Base-by-base conservation (phyloP, 2,888 invertebrate genomes). In the Syrista parreyssii region DNA sequence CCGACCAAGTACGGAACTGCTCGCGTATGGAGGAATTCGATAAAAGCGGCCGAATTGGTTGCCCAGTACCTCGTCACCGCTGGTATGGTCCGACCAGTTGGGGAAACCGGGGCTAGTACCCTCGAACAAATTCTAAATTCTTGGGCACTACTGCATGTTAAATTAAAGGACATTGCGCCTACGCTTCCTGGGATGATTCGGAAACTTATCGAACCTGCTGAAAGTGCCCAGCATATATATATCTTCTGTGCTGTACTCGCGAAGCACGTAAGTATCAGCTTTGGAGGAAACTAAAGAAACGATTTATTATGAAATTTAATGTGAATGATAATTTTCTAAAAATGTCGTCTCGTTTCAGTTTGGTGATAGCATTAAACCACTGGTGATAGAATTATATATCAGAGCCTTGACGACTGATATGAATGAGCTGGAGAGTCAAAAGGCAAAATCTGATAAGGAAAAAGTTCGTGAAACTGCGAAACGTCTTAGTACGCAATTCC, bases 321-420 rank as follows among this genome's bases (percentile, higher is more conserved):
- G 6, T 55, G 2, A 9, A 55, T 15, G 23, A 9, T 23, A 55
- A 23, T 23, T 9, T 23, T 23, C 9, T 55, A 55, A 68, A 30
- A 23, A n/a, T 79, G 12, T 79, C 75, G 76, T 78, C 79, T 81
- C 81, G 80, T 92, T 92, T 31, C 92, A 94, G 94, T 93, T 93
- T 82, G 92, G 93, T 34, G 92, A 92, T 0, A 92, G 91, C 40
- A 92, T 95, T 89, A 94, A 94, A 84, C 93, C 95, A 33, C 93
- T 96, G 79, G 94, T 95, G 68, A 95, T 96, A 82, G 95, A 96
- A 89, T 89, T 96, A 84, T 96, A 95, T 89, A 94, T 96, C 76
- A 93, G 95, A 79, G 96, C 95, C 4, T 93, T 96, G 84, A 96
- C 95, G 9, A 94, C 95, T 15, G 96, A 96, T 84, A 94, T 96